Percentiles rank a stretch among this genome's conserved stretches.
Evolutionary conservation across 64 coral and sea anemone genomes (phyloP).

Genomic region (Montipora sp.): DNA sequence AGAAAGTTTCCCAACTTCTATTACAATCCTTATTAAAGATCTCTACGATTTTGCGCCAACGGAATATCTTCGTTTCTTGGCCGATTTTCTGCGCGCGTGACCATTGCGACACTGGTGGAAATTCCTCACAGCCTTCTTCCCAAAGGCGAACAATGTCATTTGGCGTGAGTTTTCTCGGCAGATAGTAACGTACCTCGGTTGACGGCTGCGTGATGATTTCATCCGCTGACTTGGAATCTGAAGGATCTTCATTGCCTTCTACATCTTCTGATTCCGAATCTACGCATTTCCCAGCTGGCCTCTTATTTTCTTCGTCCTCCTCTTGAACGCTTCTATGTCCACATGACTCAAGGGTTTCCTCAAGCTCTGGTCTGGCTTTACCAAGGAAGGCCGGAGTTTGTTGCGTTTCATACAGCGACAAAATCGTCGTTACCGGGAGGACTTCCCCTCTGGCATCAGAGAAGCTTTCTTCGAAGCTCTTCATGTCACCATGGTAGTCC

Average conservation of each 20-base stretch:
- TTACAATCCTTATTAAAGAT: slow-evolving; percentile 91
- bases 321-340: not conserved
- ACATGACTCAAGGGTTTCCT: slow-evolving; percentile 1
- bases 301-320: slow-evolving; percentile 23
- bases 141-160: slow-evolving; percentile 94
- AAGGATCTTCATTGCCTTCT: not conserved
- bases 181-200: slow-evolving; percentile 75
- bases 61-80: slow-evolving; percentile 99
- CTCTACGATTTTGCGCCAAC: slow-evolving; percentile 98
- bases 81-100: slow-evolving; percentile 97
- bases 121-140: slow-evolving; percentile 93
- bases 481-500: slow-evolving; percentile 88
- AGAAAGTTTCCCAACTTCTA: slow-evolving; percentile 82
- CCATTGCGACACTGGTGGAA: slow-evolving; percentile 90
- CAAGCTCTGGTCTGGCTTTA: slow-evolving; percentile 18
- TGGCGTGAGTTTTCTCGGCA: slow-evolving; percentile 95
- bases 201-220: not conserved
- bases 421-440: slow-evolving; percentile 93
- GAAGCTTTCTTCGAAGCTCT: slow-evolving; percentile 85
- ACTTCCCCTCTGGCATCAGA: slow-evolving; percentile 84
- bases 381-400: slow-evolving; percentile 86
- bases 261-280: slow-evolving; percentile 59
- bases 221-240: slow-evolving; percentile 8
- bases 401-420: slow-evolving; percentile 95
- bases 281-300: not conserved